These are phyloP conservation scores for Cataglyphis cursor DNA, from an alignment of 2,888 invertebrate genomes.

Conservation along the genomic window DNA sequence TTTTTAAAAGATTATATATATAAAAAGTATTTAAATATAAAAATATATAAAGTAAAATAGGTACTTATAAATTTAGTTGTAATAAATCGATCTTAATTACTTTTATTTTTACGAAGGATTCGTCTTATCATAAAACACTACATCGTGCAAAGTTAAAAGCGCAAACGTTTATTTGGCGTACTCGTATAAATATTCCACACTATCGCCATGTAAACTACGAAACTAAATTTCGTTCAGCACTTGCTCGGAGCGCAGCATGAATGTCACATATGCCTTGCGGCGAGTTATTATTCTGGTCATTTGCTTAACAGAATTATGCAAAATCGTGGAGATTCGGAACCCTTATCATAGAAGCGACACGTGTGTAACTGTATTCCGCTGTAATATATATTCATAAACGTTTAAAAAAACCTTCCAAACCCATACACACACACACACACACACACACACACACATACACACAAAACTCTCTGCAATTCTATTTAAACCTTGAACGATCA, in stretches of 20 bases:
- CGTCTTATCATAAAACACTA: slow-evolving; percentile 49
- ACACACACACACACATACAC: no score
- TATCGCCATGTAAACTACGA: slow-evolving; percentile 74
- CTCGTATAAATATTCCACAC: slow-evolving; percentile 72
- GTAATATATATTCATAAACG: slow-evolving; percentile 69
- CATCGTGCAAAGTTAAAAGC: slow-evolving; percentile 59
- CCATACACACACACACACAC: neutral
- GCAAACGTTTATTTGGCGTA: slow-evolving; percentile 45
- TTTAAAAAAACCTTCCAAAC: slow-evolving; percentile 39
- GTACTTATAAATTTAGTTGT: slow-evolving; percentile 28
- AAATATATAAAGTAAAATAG: neutral
- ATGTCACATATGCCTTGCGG: slow-evolving; percentile 74
- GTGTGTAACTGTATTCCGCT: slow-evolving; percentile 60
- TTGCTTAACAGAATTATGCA: slow-evolving; percentile 78
- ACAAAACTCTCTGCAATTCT: slow-evolving; percentile 25
- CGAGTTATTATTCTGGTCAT: slow-evolving; percentile 77
- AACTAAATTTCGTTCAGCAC: slow-evolving; percentile 66
- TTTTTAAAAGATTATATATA: neutral
- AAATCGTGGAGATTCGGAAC: slow-evolving; percentile 68
- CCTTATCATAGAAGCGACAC: slow-evolving; percentile 61
- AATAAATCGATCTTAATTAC: slow-evolving; percentile 41
- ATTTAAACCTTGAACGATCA: slow-evolving; percentile 38
- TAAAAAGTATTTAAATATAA: neutral
- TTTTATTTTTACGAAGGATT: neutral
- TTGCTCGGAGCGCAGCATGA: slow-evolving; percentile 52